phyloP scores from a whole-genome alignment of 2,113 vertebrate genomes.

The Ophthalmolycus amberensis region DNA sequence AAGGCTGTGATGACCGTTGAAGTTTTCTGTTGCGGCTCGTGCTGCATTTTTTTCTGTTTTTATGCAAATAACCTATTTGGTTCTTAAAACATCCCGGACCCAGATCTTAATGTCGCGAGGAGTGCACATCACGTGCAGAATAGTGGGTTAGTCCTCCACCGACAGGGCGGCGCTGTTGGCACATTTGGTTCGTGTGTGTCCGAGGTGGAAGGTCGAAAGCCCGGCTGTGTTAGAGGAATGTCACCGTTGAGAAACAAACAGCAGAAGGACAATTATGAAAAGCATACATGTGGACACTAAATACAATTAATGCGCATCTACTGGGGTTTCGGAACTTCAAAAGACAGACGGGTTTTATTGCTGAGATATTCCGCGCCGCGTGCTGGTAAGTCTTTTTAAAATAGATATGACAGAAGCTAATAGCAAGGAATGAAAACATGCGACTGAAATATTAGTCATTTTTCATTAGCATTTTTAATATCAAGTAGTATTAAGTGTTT shows the following conservation, averaged over 20 bases:
- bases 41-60: not conserved
- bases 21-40: not conserved
- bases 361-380: too few relatives aligned
- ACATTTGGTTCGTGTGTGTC: not conserved
- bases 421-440: rapidly evolving
- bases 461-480: not conserved
- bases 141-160: constrained; percentile 62
- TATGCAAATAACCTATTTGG: constrained; percentile 1
- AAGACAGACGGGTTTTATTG: not conserved
- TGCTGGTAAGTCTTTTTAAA: constrained; percentile 18
- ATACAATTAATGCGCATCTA: rapidly evolving
- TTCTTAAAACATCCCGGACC: not conserved
- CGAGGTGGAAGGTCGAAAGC: constrained; percentile 19
- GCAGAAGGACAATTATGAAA: constrained; percentile 13
- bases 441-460: too few relatives aligned
- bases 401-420: not conserved
- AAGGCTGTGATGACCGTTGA: constrained; percentile 29
- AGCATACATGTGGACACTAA: not conserved
- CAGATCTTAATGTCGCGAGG: not conserved
- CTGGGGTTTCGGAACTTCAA: rapidly evolving
- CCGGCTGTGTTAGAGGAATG: not conserved
- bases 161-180: constrained; percentile 36
- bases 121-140: too few relatives aligned
- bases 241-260: not conserved
- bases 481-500: not conserved